Evolutionary conservation across 2,888 invertebrate genomes (phyloP), one percentile per base, ranked within the genome.

Genomic region (Ophioninae sp.): DNA sequence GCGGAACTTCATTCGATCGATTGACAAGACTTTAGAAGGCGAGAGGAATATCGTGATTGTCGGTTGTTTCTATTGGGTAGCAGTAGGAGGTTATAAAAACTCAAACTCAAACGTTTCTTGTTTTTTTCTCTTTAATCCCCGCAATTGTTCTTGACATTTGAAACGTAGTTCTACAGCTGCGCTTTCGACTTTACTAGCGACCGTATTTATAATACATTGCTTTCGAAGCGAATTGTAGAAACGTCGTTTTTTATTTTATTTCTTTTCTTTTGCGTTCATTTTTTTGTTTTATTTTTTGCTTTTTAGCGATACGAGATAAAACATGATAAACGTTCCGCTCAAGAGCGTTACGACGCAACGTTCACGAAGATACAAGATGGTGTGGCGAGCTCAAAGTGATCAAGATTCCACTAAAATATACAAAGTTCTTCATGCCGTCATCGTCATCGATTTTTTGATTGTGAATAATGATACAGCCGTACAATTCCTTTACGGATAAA

Each of bases 181-280:
- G 77, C 62, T 79, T 37, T 76, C 69, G 79, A 81, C 80, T 77
- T 78, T 23, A 84, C 82, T 81, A 30, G 81, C 73, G 65, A 80
- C 81, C 50, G 73, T 72, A 69, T 65, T 73, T 82, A 85, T 83
- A 77, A 81, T 84, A 83, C 84, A 83, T 85, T 81, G 79, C 81
- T 65, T 41, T 81, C 75, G 41, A 70, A 70, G 56, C 77, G 68
- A 67, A 44, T 59, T 64, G 69, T 84, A 84, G 67, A 84, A 84
- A 84, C 59, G 64, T 79, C 59, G 13, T 21, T 65, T 72, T 41
- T 73, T 78, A 56, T 56, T 57, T 20, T 17, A n/a, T 21, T 17
- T 57, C 50, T 17, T 73, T 62, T n/a, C 39, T 30, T 57, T 70
- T 7, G 3, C 30, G 30, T 30, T 30, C 30, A 3, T 30, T 30